Base-by-base conservation (phyloP, 2,113 vertebrate species). In the Peromyscus californicus region DNA sequence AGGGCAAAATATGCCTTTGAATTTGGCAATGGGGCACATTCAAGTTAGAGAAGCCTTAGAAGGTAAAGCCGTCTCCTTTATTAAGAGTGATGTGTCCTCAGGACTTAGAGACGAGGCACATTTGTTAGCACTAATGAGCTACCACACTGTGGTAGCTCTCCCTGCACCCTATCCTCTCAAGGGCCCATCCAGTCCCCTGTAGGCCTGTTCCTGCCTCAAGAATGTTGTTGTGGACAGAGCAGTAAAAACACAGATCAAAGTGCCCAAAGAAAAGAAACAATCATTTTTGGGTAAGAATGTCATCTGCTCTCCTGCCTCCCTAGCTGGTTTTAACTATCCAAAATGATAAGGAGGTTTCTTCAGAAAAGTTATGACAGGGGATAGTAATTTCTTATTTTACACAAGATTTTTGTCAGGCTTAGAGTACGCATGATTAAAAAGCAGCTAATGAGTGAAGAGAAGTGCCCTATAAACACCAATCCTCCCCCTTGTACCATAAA, bases 1-100 rank as follows among this genome's bases (percentile, higher is more conserved):
- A 90, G 75, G 63, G 75, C 17, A 95, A 97, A 95, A 93, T 31
- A 51, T 78, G 57, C 33, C 85, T 96, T 93, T 96, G 92, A 95
- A 89, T 57, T 88, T 96, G 63, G 79, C 75, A 65, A 75, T 59
- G 45, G 7, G 7, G 26, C 22, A 85, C 84, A 65, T 57, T 75
- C 0, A 0, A 92, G 69, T 51, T 86, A 65, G 79, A 96, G 80
- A 76, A 90, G 79, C 80, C 91, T 92, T 84, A 65, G 48, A 96
- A 97, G 75, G 75, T 45, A 85, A 95, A 90, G 2, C 17, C 21
- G 2, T 5, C 57, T 91, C 31, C 39, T 87, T 70, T 51, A 76
- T 65, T n/a, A 78, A 80, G 79, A 0, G 3, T 16, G 33, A 79
- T 3, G 2, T 3, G 63, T 89, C 26, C 61, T 48, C 33, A 36